These are phyloP conservation scores for Limnephilus rhombicus DNA, from an alignment of 2,888 invertebrate genomes.

Conservation along the genomic window DNA sequence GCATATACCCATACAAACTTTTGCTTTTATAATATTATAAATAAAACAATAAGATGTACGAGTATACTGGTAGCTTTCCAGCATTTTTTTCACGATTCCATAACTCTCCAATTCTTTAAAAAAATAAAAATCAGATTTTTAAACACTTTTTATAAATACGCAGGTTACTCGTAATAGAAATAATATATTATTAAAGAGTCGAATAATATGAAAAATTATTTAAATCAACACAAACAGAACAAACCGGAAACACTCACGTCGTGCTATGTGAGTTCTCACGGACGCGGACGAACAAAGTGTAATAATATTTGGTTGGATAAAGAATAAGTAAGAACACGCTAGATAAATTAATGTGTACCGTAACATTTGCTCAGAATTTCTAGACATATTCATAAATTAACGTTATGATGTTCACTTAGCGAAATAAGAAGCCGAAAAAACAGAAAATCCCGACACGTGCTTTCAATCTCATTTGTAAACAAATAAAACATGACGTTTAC, in stretches of 20 bases:
- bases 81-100: too few species aligned
- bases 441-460: conserved; percentile 36
- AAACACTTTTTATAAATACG: not conserved
- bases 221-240: not conserved
- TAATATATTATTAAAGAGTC: not conserved
- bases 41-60: too few species aligned
- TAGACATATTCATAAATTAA: conserved; percentile 13
- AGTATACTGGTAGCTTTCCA: too few species aligned
- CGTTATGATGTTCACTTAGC: conserved; percentile 20
- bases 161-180: not conserved
- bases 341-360: not conserved
- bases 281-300: not conserved
- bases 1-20: too few species aligned
- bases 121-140: not conserved
- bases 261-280: not conserved
- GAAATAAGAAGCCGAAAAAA: conserved; percentile 16
- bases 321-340: not conserved
- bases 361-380: conserved; percentile 12
- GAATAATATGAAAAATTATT: not conserved
- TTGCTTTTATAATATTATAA: too few species aligned
- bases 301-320: not conserved
- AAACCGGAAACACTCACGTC: not conserved
- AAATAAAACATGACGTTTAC: conserved; percentile 63
- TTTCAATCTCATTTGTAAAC: conserved; percentile 57
- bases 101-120: too few species aligned